phyloP scores from a whole-genome alignment of 2,888 invertebrate species.

The Euphydryas editha region DNA sequence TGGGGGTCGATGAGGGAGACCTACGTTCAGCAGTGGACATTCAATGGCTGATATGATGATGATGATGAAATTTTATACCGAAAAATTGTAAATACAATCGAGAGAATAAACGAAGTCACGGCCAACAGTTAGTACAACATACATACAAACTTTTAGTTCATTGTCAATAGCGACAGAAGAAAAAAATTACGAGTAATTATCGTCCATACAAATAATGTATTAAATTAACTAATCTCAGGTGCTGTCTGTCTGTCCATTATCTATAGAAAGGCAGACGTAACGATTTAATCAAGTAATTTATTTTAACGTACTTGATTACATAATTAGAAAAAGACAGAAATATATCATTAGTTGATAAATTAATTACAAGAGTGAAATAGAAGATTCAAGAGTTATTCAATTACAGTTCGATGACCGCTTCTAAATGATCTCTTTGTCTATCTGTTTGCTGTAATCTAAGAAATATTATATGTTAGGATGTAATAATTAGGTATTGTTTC shows the following conservation, averaged over 20 bases:
- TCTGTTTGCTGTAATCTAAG: conserved; percentile 11
- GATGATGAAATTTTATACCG: too few relatives aligned
- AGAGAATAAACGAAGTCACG: too few relatives aligned
- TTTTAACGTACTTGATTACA: not conserved
- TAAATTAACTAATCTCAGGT: not conserved
- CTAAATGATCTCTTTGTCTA: conserved; percentile 31
- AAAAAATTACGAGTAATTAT: too few relatives aligned
- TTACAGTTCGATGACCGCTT: conserved; percentile 17
- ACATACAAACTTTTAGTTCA: too few relatives aligned
- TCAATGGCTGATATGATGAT: too few relatives aligned
- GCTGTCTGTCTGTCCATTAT: not conserved
- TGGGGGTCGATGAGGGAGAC: too few relatives aligned
- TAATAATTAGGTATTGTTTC: not conserved
- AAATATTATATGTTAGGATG: conserved; percentile 8
- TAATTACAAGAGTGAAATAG: conserved; percentile 15
- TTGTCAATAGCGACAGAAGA: too few relatives aligned
- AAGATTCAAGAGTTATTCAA: conserved; percentile 19
- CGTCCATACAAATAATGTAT: not conserved
- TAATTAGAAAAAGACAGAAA: not conserved
- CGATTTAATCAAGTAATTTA: conserved; percentile 6
- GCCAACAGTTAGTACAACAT: too few relatives aligned
- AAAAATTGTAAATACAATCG: too few relatives aligned
- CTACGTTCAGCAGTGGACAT: too few relatives aligned
- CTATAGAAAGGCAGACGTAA: not conserved
- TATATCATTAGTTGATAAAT: conserved; percentile 1